Base-by-base conservation (phyloP, 2,113 vertebrate genomes). In the Halichoerus grypus region DNA sequence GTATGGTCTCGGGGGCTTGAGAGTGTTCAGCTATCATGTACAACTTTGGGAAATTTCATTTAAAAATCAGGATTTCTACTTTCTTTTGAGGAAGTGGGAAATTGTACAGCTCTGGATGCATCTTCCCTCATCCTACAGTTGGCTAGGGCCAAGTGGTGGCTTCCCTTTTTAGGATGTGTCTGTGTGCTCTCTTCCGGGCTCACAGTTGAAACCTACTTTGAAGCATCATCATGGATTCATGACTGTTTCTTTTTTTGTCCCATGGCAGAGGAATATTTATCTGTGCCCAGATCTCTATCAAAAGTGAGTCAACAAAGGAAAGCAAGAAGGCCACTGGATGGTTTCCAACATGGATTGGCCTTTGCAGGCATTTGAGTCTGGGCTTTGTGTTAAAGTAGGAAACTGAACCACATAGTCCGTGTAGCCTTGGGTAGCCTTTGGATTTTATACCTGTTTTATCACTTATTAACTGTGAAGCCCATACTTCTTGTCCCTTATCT, bases 151-250 rank as follows among this genome's bases (percentile, higher is more conserved):
- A 33, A 0, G 4, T 1, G 5, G 15, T 18, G 59, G 21, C 18
- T 39, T 69, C 13, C 33, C 3, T 4, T 3, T 49, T 14, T 19
- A 69, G n/a, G 59, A 9, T 9, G 39, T 1, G 16, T 2, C 19
- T 22, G 8, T 77, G n/a, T 10, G 24, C 36, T 8, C 0, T 33
- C 9, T 6, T 53, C 1, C 5, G 2, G 3, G 8, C 14, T 85
- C 14, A 7, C 42, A 4, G 8, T 5, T 0, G 15, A 1, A 21
- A 31, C 13, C 22, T 36, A 4, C 51, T 53, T 33, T 46, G 59
- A 94, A 74, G 42, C 8, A n/a, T 4, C 28, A 4, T 31, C 16
- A 11, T 59, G 87, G 77, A 36, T 63, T 79, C 46, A 83, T 26
- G 11, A 69, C 15, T 28, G 15, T 5, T 13, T 74, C 4, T 16